These are phyloP conservation scores for Pantherophis guttatus DNA, from an alignment of 2,113 vertebrate species.

Conservation along the genomic window DNA sequence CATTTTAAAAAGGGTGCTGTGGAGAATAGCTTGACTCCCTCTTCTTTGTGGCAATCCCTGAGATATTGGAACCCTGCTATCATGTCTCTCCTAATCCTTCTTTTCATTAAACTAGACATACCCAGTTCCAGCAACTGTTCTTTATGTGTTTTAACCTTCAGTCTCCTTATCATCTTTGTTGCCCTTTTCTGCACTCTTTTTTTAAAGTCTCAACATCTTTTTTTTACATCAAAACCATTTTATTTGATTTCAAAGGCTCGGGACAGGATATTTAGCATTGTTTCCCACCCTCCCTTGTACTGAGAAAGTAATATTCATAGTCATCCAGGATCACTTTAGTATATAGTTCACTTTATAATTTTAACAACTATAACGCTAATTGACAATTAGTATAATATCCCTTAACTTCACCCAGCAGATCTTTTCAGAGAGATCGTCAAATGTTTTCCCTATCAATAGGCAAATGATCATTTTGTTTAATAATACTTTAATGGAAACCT, in stretches of 20 bases:
- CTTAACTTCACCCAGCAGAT: slow-evolving; percentile 29
- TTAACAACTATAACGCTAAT: slow-evolving; percentile 31
- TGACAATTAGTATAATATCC: slow-evolving; percentile 43
- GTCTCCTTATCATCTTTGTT: neutral
- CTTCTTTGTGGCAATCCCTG: neutral
- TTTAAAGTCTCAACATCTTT: neutral
- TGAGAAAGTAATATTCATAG: slow-evolving; percentile 18
- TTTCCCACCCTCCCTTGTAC: neutral
- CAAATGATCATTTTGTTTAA: slow-evolving; percentile 53
- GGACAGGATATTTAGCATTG: slow-evolving; percentile 41
- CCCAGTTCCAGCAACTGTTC: neutral
- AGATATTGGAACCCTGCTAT: neutral
- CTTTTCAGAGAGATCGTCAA: slow-evolving; percentile 37
- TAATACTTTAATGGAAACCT: slow-evolving; percentile 50
- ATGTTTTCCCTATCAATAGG: slow-evolving; percentile 50
- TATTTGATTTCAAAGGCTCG: slow-evolving; percentile 39
- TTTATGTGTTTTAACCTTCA: neutral
- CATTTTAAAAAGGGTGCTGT: too few species aligned
- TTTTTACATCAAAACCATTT: neutral
- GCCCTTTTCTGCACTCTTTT: neutral
- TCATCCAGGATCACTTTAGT: slow-evolving; percentile 29
- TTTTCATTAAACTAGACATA: neutral
- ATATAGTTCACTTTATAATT: slow-evolving; percentile 31
- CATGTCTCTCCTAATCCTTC: neutral
- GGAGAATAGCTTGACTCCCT: neutral